These are phyloP conservation scores for Catharus bicknelli DNA, from an alignment of 2,113 vertebrate species.

Conservation along the genomic window DNA sequence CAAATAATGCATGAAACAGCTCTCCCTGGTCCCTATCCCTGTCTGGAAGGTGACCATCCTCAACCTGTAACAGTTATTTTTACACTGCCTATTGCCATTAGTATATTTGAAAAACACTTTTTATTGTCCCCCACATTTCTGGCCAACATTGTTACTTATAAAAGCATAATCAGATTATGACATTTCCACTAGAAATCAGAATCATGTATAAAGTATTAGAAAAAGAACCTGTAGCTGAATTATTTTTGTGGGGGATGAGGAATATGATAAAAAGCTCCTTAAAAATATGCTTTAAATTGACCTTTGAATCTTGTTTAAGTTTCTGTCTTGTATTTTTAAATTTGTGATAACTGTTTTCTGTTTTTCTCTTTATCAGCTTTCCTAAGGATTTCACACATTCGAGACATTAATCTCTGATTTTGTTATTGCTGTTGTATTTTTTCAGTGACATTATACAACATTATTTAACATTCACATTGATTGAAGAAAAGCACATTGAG, in stretches of 20 bases:
- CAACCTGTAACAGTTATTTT: background rate
- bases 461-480: constrained; percentile 13
- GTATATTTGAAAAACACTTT: background rate
- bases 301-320: constrained; percentile 35
- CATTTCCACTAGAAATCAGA: background rate
- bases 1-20: background rate
- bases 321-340: constrained; percentile 33
- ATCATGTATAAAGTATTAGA: background rate
- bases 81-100: background rate
- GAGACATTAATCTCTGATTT: constrained; percentile 18
- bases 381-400: constrained; percentile 20
- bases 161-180: background rate
- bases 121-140: background rate
- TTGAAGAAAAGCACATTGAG: background rate
- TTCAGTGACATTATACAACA: background rate
- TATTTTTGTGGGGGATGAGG: background rate
- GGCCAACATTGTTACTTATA: background rate
- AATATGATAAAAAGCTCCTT: background rate
- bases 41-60: background rate
- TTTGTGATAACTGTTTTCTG: constrained; percentile 25
- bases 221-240: background rate
- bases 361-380: constrained; percentile 36
- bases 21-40: background rate
- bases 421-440: constrained; percentile 28
- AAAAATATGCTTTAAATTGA: constrained; percentile 46